Evolutionary conservation across 1,140 invertebrate species (phyloP).

Genomic region (Rhyzopertha dominica): DNA sequence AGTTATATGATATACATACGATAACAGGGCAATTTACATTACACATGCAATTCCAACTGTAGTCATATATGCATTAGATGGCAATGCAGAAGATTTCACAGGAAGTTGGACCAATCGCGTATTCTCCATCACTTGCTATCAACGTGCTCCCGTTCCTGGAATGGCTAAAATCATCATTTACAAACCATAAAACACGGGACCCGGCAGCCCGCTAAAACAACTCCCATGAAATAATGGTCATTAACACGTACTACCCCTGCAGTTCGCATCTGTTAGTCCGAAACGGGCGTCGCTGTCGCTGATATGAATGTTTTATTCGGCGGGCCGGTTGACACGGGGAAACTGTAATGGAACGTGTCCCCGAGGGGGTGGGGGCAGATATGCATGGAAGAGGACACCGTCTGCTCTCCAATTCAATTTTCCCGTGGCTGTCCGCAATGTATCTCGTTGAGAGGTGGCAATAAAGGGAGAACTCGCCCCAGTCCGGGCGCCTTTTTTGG

Average conservation of each 20-base stretch:
- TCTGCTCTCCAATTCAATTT: conserved; percentile 17
- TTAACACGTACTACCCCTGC: conserved; percentile 22
- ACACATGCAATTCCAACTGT: too few species aligned
- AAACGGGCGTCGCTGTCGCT: conserved; percentile 9
- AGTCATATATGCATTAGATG: too few species aligned
- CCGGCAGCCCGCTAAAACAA: conserved; percentile 22
- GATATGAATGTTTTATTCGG: conserved; percentile 19
- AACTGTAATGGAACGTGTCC: conserved; percentile 15
- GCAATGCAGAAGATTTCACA: too few species aligned
- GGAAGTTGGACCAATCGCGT: too few species aligned
- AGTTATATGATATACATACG: too few species aligned
- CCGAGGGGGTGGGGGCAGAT: conserved; percentile 13
- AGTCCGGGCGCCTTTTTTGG: too few species aligned
- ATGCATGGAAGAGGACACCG: conserved; percentile 17
- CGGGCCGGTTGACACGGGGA: conserved; percentile 12
- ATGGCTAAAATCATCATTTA: conserved; percentile 8
- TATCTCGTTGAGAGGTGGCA: too few species aligned
- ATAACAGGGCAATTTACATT: too few species aligned
- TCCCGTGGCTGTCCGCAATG: conserved; percentile 14
- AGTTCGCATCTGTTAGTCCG: conserved; percentile 16
- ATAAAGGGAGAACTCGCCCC: too few species aligned
- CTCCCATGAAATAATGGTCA: conserved; percentile 28
- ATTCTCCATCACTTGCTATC: too few species aligned
- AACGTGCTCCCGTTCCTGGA: background rate
- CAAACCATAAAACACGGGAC: conserved; percentile 10